Evolutionary conservation across 2,888 invertebrate genomes (phyloP), one percentile per base, ranked within the genome.

Genomic region (Sarcophaga carnaria): DNA sequence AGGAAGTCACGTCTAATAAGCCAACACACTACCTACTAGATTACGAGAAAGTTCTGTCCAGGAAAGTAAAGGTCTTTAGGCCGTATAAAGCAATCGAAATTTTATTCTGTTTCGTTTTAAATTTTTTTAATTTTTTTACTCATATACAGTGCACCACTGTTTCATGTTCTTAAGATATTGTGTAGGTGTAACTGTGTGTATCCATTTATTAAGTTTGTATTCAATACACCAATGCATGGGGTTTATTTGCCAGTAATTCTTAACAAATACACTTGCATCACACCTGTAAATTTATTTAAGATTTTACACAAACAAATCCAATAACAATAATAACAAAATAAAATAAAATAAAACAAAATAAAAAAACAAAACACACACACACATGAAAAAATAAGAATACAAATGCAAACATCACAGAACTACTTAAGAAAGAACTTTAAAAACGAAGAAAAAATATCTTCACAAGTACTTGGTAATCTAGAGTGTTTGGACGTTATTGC

Each of bases 221-320:
- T 69, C 71, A 54, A 45, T 69, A 74, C 63, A 69, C 25, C 63
- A 54, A 54, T 79, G 27, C 71, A 71, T 37, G 62, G 37, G 22
- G 67, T 54, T 22, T 76, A 64, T 75, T 80, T 77, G 47, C 45
- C 25, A 37, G 49, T 87, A 87, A 87, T 87, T 54, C 83, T 83
- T 75, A 83, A 81, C 86, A 87, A 87, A 87, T 87, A 83, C 71
- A 80, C 86, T 83, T 63, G 70, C 78, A 83, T 74, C 86, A 87
- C 86, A 87, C 86, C 83, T 87, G 78, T 71, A 81, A 87, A 83
- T 83, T 83, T 87, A 83, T 87, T 87, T 83, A 87, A 81, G 78
- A 70, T 81, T 87, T 83, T 81, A 25, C 78, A 62, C 62, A 60
- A 66, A 71, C 64, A 76, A 81, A 54, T 45, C 17, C 12, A 54